Conservation (phyloP, 2,797 vertebrate genomes). For the Pteronotus mesoamericanus region DNA sequence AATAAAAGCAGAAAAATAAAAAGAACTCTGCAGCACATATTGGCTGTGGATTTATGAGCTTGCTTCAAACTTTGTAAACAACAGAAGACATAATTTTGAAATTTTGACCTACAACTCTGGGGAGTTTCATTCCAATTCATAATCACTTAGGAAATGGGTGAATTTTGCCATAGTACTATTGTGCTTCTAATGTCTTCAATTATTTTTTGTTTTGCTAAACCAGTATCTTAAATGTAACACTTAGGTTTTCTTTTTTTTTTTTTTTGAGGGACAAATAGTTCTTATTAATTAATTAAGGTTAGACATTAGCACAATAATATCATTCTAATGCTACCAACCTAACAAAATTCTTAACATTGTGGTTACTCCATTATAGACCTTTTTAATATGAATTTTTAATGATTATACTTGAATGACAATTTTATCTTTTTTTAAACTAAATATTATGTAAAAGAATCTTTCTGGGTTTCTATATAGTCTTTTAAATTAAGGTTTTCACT, state of each 20-base stretch:
- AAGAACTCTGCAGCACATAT: neutral
- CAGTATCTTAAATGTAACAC: neutral
- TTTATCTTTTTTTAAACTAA: neutral
- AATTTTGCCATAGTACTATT: neutral
- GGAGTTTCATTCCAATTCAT: neutral
- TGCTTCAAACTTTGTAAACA: neutral
- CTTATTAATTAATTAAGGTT: conserved; percentile 18
- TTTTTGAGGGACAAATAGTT: neutral
- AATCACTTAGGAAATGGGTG: neutral
- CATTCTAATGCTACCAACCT: neutral
- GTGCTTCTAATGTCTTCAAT: neutral
- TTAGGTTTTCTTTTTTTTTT: neutral
- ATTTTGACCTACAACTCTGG: neutral
- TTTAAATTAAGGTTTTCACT: neutral
- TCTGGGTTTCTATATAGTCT: neutral
- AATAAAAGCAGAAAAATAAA: neutral
- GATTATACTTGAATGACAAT: neutral
- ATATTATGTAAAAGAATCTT: neutral
- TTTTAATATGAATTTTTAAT: conserved; percentile 11
- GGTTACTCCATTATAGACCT: neutral
- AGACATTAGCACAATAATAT: neutral
- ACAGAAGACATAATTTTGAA: neutral
- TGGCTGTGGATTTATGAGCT: neutral
- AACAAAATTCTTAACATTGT: neutral
- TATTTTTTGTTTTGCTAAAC: neutral